Conservation (phyloP, 2,888 invertebrate genomes). For the Aporophyla lueneburgensis region DNA sequence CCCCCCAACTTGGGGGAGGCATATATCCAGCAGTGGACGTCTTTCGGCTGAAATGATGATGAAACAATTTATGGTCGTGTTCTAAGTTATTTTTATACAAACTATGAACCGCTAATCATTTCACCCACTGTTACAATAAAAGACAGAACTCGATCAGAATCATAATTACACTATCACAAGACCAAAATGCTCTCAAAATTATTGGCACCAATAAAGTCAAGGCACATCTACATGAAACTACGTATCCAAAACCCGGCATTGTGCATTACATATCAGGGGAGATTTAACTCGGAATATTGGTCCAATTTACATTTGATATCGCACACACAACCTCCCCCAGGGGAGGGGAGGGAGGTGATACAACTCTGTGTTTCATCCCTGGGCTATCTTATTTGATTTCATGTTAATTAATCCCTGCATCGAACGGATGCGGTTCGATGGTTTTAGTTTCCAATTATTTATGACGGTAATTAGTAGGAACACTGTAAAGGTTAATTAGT, state of each 20-base stretch:
- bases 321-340: slow-evolving; percentile 14
- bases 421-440: slow-evolving; percentile 38
- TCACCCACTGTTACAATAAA: neutral
- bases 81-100: neutral
- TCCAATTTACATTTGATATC: slow-evolving; percentile 54
- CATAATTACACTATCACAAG: neutral
- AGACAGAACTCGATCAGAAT: neutral
- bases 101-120: neutral
- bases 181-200: neutral
- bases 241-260: slow-evolving; percentile 7
- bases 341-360: neutral
- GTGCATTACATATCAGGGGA: slow-evolving; percentile 29
- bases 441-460: slow-evolving; percentile 48
- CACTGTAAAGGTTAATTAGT: neutral
- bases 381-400: slow-evolving; percentile 55
- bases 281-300: slow-evolving; percentile 46
- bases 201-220: neutral
- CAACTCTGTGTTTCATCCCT: slow-evolving; percentile 9
- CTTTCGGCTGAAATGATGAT: too few relatives aligned
- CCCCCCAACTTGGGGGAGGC: too few relatives aligned
- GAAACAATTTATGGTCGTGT: too few relatives aligned
- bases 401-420: slow-evolving; percentile 57
- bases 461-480: slow-evolving; percentile 7
- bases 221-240: neutral
- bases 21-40: too few relatives aligned